Evolutionary conservation across 2,797 vertebrate species (phyloP).

Genomic region (Pterois miles): DNA sequence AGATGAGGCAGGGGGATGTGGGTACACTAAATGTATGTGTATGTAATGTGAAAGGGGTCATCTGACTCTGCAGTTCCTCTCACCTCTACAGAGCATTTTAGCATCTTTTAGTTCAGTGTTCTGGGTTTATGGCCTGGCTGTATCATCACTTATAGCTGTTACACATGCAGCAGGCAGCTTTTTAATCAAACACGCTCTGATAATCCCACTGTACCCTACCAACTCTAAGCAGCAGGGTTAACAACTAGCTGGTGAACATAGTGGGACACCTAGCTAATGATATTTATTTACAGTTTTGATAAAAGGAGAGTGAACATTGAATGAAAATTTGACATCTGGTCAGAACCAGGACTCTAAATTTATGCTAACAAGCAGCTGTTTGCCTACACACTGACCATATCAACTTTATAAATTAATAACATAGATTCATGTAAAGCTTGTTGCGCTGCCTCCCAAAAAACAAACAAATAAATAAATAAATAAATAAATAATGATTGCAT

Average conservation of each 20-base stretch:
- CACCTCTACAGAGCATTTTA: neutral
- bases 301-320: neutral
- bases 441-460: neutral
- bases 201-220: too few relatives aligned
- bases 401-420: neutral
- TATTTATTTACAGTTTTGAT: neutral
- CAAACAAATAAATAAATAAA: too few relatives aligned
- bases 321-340: neutral
- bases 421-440: neutral
- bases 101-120: neutral
- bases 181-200: too few relatives aligned
- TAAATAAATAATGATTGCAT: neutral
- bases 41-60: neutral
- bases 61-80: neutral
- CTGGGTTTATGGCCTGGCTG: neutral
- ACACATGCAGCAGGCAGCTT: too few relatives aligned
- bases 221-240: too few relatives aligned
- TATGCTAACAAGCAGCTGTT: neutral
- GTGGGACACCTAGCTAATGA: neutral
- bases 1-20: conserved; percentile 15
- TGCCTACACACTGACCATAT: neutral
- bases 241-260: too few relatives aligned
- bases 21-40: neutral
- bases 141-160: neutral
- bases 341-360: neutral